Conservation (phyloP, 2,888 invertebrate species). For the Scaeva pyrastri region DNA sequence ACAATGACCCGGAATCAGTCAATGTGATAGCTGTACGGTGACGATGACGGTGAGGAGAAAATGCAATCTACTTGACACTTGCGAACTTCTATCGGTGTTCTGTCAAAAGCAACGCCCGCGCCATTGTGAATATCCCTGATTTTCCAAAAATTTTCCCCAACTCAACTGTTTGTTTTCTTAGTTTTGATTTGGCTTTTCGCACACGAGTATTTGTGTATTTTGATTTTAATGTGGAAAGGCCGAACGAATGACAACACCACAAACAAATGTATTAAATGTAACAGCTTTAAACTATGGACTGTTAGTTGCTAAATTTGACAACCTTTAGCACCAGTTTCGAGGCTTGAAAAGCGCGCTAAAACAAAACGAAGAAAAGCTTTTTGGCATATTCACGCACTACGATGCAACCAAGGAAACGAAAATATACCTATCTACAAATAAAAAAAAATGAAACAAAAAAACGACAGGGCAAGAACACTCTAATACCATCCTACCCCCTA, state of each 20-base stretch:
- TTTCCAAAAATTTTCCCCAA: slow-evolving; percentile 12
- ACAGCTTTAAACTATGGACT: no score
- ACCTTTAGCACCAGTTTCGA: not conserved
- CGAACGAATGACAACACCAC: not conserved
- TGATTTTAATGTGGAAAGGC: not conserved
- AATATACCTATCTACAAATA: not conserved
- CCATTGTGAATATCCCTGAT: slow-evolving; percentile 42
- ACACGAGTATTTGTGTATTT: not conserved
- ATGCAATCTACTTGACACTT: slow-evolving; percentile 62
- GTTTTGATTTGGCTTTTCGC: slow-evolving; percentile 54
- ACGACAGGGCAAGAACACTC: not conserved
- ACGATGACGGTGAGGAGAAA: slow-evolving; percentile 14
- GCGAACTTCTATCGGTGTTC: slow-evolving; percentile 38
- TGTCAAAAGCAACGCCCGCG: slow-evolving; percentile 48
- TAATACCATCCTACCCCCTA: not conserved
- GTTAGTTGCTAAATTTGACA: not conserved
- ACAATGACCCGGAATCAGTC: slow-evolving; percentile 46
- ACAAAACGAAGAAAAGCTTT: slow-evolving; percentile 6
- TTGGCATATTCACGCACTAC: not conserved
- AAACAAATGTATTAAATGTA: no score
- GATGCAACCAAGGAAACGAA: not conserved
- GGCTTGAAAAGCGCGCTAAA: slow-evolving; percentile 9
- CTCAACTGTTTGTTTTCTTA: slow-evolving; percentile 34
- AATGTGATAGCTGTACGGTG: slow-evolving; percentile 8
- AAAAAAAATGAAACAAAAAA: not conserved